Evolutionary conservation across 2,113 vertebrate genomes (phyloP).

Genomic region (Candoia aspera): DNA sequence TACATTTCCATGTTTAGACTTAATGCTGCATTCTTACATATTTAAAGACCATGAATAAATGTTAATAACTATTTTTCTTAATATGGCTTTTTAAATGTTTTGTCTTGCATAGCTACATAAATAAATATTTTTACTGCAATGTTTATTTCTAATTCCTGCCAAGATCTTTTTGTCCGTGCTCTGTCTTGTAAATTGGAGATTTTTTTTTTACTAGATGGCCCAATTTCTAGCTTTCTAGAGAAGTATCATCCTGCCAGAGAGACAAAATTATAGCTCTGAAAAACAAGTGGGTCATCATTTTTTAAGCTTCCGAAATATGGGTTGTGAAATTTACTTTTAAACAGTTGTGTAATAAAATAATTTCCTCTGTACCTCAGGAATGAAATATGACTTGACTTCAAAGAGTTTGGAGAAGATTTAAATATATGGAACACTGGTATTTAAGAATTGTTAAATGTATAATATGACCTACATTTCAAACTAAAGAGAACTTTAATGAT

Average conservation of each 20-base stretch:
- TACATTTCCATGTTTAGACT: not conserved
- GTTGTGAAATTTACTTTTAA: slow-evolving; percentile 14
- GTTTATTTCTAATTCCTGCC: not conserved
- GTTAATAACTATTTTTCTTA: not conserved
- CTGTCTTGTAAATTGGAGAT: slow-evolving; percentile 7
- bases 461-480: not conserved
- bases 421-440: slow-evolving; percentile 7
- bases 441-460: slow-evolving; percentile 6
- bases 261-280: not conserved
- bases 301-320: slow-evolving; percentile 30
- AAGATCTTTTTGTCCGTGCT: not conserved
- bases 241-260: slow-evolving; percentile 18
- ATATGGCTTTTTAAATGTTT: not conserved
- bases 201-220: slow-evolving; percentile 29
- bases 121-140: accelerated
- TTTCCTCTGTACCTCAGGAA: not conserved
- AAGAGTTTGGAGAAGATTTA: slow-evolving; percentile 22
- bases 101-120: not conserved
- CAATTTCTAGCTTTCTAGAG: slow-evolving; percentile 31
- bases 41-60: slow-evolving; percentile 6
- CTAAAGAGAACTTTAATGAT: not conserved
- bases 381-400: not conserved
- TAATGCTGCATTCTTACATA: not conserved
- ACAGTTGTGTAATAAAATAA: slow-evolving; percentile 21
- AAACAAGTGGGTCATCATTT: slow-evolving; percentile 46